Percentiles rank a stretch among this genome's conserved stretches.
Conservation (phyloP, 2,113 vertebrate genomes). For the Condylura cristata region DNA sequence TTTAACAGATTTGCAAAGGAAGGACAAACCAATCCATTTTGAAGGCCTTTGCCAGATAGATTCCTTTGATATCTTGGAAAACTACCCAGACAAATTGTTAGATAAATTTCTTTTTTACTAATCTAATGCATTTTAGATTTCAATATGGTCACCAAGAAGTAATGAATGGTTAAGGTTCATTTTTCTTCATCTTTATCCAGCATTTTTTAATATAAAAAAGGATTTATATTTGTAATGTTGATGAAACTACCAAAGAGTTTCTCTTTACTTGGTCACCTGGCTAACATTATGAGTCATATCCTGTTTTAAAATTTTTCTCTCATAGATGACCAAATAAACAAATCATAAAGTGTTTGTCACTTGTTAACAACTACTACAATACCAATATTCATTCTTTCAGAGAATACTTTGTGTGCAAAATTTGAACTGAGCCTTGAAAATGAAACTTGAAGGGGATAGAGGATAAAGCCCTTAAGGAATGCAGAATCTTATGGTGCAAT, state of each 20-base stretch:
- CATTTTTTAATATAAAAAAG: conserved; percentile 16
- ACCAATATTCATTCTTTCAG: background rate
- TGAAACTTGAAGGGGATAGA: background rate
- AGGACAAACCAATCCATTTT: conserved; percentile 19
- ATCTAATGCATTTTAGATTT: conserved; percentile 3
- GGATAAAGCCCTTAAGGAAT: background rate
- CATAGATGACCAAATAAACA: background rate
- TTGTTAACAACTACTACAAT: background rate
- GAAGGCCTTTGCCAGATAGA: conserved; percentile 12
- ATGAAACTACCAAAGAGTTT: background rate
- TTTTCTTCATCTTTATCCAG: conserved; percentile 33
- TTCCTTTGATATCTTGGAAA: conserved; percentile 41
- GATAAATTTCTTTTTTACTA: background rate
- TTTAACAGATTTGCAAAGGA: conserved; percentile 4
- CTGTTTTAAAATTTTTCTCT: background rate
- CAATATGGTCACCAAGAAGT: conserved; percentile 34
- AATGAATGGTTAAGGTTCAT: background rate
- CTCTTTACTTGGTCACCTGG: conserved; percentile 12
- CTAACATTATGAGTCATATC: background rate
- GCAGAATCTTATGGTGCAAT: background rate
- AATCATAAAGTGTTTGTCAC: background rate
- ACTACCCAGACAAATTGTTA: background rate
- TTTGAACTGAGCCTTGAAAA: conserved; percentile 25
- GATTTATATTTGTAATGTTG: conserved; percentile 14
- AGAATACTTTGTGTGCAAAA: background rate